Base-by-base conservation (phyloP, 1,140 invertebrate genomes). In the Hestina assimilis region DNA sequence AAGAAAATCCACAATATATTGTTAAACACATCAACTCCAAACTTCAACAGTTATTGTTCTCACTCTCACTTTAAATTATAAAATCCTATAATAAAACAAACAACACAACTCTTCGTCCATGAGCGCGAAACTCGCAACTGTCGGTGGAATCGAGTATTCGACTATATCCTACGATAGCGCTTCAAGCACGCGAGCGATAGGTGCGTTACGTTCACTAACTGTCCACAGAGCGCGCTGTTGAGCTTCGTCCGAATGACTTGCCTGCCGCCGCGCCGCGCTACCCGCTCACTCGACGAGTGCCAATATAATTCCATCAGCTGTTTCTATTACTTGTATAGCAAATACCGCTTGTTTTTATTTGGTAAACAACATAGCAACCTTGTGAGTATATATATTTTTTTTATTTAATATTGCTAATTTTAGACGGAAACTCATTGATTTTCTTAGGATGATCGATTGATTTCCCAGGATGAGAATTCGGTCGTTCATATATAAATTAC, bases 41-140 rank as follows among this genome's bases (percentile, higher is more conserved):
- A 65, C 53, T 65, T 26, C 56, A 61, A 65, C 55, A 70, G 69
- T 71, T 69, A 64, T 54, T 64, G 63, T 74, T 58, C 59, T 67
- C 78, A 83, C 77, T 81, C 63, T 69, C 70, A 82, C 69, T 83
- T 63, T 62, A 67, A 59, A 70, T 65, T 58, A 53, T 56, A 55
- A 62, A 69, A 64, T 42, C 57, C 66, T 54, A 67, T 63, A 66
- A 46, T 46, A 51, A 59, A 69, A 66, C 62, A 62, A 69, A 69
- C 60, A 72, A 69, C 73, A 79, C 75, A 64, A 79, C 72, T 68
- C 59, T 70, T 68, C 50, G 66, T 59, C 67, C 72, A 75, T 75
- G 79, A 83, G 78, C 72, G 77, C 76, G 75, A 79, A 80, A 80
- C 75, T 79, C 75, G 80, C 76, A 75, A 81, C 80, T 83, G 72